These are phyloP conservation scores for Montipora efflorescens DNA, from an alignment of 64 coral and sea anemone genomes.

Conservation along the genomic window DNA sequence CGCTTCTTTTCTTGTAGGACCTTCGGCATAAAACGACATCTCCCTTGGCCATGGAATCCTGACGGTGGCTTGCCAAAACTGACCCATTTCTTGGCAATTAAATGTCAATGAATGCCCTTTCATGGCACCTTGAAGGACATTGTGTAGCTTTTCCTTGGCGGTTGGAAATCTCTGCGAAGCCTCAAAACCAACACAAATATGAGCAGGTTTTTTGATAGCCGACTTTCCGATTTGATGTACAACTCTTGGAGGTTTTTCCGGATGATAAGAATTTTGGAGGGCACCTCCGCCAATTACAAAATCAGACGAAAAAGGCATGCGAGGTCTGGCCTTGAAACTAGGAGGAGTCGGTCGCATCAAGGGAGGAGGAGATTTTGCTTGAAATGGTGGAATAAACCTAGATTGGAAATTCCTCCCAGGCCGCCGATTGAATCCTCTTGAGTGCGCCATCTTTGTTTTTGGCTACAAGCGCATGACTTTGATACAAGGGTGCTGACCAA, in stretches of 20 bases:
- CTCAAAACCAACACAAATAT: slow-evolving; percentile 60
- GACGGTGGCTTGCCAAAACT: slow-evolving; percentile 67
- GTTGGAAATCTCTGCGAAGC: slow-evolving; percentile 81
- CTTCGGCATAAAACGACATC: slow-evolving; percentile 68
- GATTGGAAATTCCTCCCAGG: not conserved
- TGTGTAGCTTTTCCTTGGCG: slow-evolving; percentile 88
- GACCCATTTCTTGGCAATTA: slow-evolving; percentile 46
- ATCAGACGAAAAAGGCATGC: slow-evolving; percentile 11
- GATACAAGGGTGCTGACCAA: no score
- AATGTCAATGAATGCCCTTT: slow-evolving; percentile 70
- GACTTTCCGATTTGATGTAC: not conserved
- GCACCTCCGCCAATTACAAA: not conserved
- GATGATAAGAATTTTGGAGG: not conserved
- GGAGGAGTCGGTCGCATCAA: not conserved
- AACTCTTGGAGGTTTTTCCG: not conserved
- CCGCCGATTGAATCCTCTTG: not conserved
- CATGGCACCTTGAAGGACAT: slow-evolving; percentile 78
- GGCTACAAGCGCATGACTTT: not conserved
- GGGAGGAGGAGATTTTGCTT: not conserved
- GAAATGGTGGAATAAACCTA: slow-evolving; percentile 10
- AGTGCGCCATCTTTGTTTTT: slow-evolving; percentile 35
- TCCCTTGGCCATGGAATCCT: slow-evolving; percentile 73
- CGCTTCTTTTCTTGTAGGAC: slow-evolving; percentile 70
- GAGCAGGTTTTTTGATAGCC: not conserved
- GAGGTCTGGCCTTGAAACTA: not conserved